Percentiles rank a stretch among this genome's conserved stretches.
Conservation (phyloP, 2,888 invertebrate genomes). For the Amblyjoppa proteus region DNA sequence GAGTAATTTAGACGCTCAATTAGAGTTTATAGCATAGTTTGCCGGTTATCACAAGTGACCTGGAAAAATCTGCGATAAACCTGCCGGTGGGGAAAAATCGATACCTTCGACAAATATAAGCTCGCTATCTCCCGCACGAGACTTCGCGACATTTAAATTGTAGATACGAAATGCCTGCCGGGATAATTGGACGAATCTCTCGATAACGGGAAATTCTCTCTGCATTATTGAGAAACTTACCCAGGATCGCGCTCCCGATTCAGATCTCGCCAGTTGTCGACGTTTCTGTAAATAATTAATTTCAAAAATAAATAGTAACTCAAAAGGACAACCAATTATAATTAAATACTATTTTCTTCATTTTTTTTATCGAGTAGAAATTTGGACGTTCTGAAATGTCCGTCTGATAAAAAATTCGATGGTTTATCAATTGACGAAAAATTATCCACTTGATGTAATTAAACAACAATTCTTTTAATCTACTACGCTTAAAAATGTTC, state of each 20-base stretch:
- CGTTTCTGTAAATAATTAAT: constrained; percentile 42
- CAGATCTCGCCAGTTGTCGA: constrained; percentile 70
- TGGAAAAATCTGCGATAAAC: constrained; percentile 25
- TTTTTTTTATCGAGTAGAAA: too few relatives aligned
- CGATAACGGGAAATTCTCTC: constrained; percentile 3
- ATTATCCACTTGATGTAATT: too few relatives aligned
- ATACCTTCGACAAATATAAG: background rate
- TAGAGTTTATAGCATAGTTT: constrained; percentile 50
- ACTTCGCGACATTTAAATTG: background rate
- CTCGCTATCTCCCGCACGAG: background rate
- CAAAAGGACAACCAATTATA: too few relatives aligned
- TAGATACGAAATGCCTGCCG: background rate
- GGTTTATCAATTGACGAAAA: too few relatives aligned
- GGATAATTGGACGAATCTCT: background rate
- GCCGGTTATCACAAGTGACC: constrained; percentile 50
- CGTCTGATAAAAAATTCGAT: too few relatives aligned
- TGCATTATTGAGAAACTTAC: constrained; percentile 54
- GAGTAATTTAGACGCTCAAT: constrained; percentile 59
- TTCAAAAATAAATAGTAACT: background rate
- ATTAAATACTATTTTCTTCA: too few relatives aligned
- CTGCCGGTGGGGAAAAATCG: background rate
- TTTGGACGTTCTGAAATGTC: too few relatives aligned
- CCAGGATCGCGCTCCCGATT: constrained; percentile 71
- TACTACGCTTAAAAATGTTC: too few relatives aligned
- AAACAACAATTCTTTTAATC: too few relatives aligned